phyloP scores from a whole-genome alignment of 2,888 invertebrate genomes.

The Callyntrura guangdongensis region DNA sequence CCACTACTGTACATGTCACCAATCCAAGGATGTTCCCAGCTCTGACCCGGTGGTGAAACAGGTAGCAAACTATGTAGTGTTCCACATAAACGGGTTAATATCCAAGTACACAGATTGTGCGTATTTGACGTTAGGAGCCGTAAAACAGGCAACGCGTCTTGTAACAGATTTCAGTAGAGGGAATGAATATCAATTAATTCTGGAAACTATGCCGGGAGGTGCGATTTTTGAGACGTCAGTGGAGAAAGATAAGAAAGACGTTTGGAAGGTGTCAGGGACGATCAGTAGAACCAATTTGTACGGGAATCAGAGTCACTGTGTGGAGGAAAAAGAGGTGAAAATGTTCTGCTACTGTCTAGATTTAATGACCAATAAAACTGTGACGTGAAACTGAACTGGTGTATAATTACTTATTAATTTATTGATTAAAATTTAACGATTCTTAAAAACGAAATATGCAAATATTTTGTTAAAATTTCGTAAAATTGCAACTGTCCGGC shows the following conservation, averaged over 20 bases:
- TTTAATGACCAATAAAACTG: not conserved
- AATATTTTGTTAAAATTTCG: too few species aligned
- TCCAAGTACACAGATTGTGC: constrained; percentile 64
- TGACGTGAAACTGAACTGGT: too few species aligned
- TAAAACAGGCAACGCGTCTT: constrained; percentile 89
- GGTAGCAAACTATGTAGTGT: constrained; percentile 57
- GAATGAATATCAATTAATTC: constrained; percentile 53
- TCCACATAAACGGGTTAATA: constrained; percentile 57
- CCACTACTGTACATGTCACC: constrained; percentile 68
- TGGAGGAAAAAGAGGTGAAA: constrained; percentile 85
- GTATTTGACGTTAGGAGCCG: constrained; percentile 61
- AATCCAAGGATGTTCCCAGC: constrained; percentile 32
- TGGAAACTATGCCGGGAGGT: constrained; percentile 88
- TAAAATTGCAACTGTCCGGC: too few species aligned
- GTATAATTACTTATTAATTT: too few species aligned
- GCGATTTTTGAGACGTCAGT: constrained; percentile 94
- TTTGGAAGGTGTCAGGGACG: constrained; percentile 88
- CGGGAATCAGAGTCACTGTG: constrained; percentile 86
- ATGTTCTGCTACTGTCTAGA: constrained; percentile 86
- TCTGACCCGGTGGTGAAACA: constrained; percentile 36
- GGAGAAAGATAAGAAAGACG: constrained; percentile 85
- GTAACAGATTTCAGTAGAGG: constrained; percentile 73
- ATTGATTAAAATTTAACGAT: too few species aligned
- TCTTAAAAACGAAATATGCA: too few species aligned
- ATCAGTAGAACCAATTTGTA: constrained; percentile 86